phyloP scores from a whole-genome alignment of 2,113 vertebrate species.

The Catharus fuscescens region DNA sequence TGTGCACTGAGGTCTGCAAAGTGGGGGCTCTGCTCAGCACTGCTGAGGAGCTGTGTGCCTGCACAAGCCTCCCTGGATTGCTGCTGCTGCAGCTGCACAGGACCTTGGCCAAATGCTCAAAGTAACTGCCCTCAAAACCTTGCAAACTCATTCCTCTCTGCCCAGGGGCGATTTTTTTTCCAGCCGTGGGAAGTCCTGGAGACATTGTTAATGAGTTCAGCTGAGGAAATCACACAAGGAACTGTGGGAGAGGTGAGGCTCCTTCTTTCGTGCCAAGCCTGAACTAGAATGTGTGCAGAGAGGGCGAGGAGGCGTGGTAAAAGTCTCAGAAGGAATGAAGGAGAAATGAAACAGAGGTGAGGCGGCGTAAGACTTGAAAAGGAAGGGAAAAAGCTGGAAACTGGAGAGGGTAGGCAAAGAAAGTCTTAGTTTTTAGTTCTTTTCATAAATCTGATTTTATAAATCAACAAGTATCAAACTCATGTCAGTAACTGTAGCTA shows the following conservation, averaged over 20 bases:
- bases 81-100: not conserved
- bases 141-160: not conserved
- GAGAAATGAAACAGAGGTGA: not conserved
- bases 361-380: not conserved
- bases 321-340: not conserved
- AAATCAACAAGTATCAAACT: not conserved
- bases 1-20: not conserved
- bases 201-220: conserved; percentile 21
- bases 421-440: not conserved
- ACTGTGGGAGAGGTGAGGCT: not conserved
- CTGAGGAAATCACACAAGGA: not conserved
- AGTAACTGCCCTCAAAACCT: conserved; percentile 55
- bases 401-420: not conserved
- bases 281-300: not conserved
- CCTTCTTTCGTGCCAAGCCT: accelerated
- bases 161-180: not conserved
- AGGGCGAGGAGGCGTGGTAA: not conserved
- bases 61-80: accelerated
- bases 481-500: not conserved
- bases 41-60: accelerated
- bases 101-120: not conserved
- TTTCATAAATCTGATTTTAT: not conserved
- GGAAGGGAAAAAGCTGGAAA: not conserved
- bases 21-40: not conserved
- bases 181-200: not conserved